These are phyloP conservation scores for Tenualosa thibaudeaui DNA, from an alignment of 2,797 vertebrate genomes.

Conservation along the genomic window DNA sequence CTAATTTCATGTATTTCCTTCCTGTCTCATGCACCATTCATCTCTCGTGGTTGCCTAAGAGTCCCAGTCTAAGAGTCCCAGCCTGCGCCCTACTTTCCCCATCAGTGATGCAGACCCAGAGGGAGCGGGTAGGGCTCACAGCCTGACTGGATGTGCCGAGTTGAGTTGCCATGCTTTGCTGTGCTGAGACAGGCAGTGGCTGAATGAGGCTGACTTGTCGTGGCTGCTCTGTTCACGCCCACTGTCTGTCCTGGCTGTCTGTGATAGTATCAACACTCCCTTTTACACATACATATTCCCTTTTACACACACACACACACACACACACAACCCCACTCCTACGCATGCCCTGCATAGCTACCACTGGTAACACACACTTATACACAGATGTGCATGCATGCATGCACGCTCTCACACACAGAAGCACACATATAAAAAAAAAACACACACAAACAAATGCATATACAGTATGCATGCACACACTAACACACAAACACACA, in stretches of 20 bases:
- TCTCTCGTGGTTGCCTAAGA: background rate
- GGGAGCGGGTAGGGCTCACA: background rate
- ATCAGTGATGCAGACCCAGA: background rate
- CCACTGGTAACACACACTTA: background rate
- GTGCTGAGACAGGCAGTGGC: background rate
- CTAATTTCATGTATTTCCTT: conserved; percentile 30
- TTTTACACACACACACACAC: background rate
- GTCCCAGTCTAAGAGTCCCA: background rate
- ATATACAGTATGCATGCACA: background rate
- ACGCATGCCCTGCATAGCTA: background rate
- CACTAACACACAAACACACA: background rate
- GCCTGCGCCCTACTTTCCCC: background rate
- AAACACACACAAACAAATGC: background rate
- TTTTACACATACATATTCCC: background rate
- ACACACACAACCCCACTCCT: background rate
- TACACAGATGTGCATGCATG: background rate
- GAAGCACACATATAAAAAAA: background rate
- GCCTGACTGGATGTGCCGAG: background rate
- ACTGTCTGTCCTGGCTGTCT: conserved; percentile 9
- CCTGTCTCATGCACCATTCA: conserved; percentile 1
- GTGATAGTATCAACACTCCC: background rate
- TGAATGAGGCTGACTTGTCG: background rate
- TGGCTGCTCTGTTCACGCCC: background rate
- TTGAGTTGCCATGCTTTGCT: background rate
- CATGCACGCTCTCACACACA: background rate